Base-by-base conservation (phyloP, 2,113 vertebrate species). In the Paracyprichromis sp. region DNA sequence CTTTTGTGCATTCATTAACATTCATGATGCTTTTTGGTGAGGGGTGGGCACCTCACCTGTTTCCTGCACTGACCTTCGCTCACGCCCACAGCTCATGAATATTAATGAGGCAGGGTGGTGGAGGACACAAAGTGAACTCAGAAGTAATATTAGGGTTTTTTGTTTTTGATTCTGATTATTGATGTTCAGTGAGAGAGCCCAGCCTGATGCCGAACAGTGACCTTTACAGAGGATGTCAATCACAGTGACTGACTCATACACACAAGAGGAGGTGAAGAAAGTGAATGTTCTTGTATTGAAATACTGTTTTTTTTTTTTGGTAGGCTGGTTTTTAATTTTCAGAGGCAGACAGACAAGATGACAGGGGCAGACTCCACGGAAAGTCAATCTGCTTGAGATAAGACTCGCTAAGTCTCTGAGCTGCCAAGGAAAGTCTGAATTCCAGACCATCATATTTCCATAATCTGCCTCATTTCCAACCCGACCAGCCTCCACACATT, bases 401-500 rank as follows among this genome's bases (percentile, higher is more conserved):
- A 93, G 83, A 86, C 92, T 76, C 83, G 24, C 13, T 54, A 83
- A 92, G 84, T 88, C 93, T 90, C 53, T 34, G 5, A 83, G 80
- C 31, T 66, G 83, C 86, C 7, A 26, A 76, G 43, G n/a, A 66
- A 93, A 88, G 86, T 83, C 52, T 61, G 52, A 66, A 80, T 66
- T 87, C 87, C 79, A 79, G 43, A 80, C 82, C 24, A 26, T 52
- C 90, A 26, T 61, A 92, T 95, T 95, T 93, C 90, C 94, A 95
- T 95, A 94, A 94, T 92, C 93, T 91, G 56, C 92, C 80, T 92
- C 89, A 5, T 29, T 85, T 88, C 79, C 90, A 29, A 79, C 83
- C 38, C 59, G 2, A 71, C 24, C 91, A 82, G 71, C 88, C 83
- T 63, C 85, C 83, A 16, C 88, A 31, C 76, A 9, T n/a, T 89